Evolutionary conservation across 2,113 vertebrate species (phyloP).

Genomic region (Notarius lentiginosus): DNA sequence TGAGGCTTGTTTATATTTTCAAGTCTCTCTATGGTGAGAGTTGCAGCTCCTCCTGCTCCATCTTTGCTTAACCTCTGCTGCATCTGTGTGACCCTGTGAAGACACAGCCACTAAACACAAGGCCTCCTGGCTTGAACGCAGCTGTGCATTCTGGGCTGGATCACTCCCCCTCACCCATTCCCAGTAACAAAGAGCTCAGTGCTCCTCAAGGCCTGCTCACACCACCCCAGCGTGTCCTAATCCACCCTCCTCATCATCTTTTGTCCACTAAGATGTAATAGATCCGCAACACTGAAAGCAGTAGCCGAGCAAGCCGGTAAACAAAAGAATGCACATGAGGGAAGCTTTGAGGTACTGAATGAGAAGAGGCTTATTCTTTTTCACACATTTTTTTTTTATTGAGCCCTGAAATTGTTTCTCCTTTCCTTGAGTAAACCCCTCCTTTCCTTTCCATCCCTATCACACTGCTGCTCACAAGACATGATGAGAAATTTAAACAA

Average conservation of each 20-base stretch:
- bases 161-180: constrained; percentile 54
- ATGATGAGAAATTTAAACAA: constrained; percentile 73
- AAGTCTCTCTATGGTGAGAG: constrained; percentile 29
- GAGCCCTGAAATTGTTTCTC: constrained; percentile 66
- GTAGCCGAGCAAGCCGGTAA: constrained; percentile 49
- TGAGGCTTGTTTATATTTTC: constrained; percentile 27
- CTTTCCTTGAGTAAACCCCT: constrained; percentile 63
- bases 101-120: constrained; percentile 65
- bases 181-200: constrained; percentile 72
- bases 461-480: constrained; percentile 63
- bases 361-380: constrained; percentile 49
- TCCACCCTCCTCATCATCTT: constrained; percentile 64
- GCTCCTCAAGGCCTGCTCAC: constrained; percentile 59
- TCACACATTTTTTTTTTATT: constrained; percentile 41
- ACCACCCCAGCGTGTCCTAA: constrained; percentile 64
- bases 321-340: constrained; percentile 46
- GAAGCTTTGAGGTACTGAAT: constrained; percentile 51
- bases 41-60: constrained; percentile 40
- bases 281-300: constrained; percentile 54
- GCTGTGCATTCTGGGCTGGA: constrained; percentile 71
- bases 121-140: constrained; percentile 63
- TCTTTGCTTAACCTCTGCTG: constrained; percentile 64
- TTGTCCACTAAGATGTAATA: constrained; percentile 58
- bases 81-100: constrained; percentile 67
- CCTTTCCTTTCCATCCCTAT: constrained; percentile 52